Conservation (phyloP, 2,797 vertebrate species). For the Manis crassicaudata region DNA sequence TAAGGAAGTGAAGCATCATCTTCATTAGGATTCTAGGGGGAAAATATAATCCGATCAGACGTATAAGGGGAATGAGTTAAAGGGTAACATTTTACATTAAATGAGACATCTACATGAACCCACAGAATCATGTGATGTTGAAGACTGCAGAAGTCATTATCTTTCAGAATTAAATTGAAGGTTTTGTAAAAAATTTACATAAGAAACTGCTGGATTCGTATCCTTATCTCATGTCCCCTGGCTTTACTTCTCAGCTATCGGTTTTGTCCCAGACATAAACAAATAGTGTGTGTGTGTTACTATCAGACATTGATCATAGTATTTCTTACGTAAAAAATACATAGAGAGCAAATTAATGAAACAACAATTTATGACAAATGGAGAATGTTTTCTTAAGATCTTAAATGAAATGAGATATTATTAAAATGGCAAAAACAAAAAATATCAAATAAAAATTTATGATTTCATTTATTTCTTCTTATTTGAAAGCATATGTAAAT, state of each 20-base stretch:
- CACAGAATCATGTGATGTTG: constrained; percentile 5
- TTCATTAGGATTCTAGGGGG: constrained; percentile 33
- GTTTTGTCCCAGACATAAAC: neutral
- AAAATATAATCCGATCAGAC: constrained; percentile 43
- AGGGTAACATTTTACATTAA: constrained; percentile 68
- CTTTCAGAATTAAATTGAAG: constrained; percentile 48
- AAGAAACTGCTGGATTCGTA: neutral
- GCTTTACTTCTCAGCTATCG: neutral
- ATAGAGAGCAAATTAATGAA: neutral
- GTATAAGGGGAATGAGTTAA: constrained; percentile 30
- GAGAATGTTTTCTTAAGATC: neutral
- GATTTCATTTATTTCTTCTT: neutral
- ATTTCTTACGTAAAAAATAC: neutral
- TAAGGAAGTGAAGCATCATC: constrained; percentile 47
- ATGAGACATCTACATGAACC: constrained; percentile 36
- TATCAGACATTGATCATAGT: neutral
- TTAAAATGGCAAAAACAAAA: neutral
- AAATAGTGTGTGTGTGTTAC: neutral
- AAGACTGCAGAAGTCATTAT: constrained; percentile 38
- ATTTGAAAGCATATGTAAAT: neutral
- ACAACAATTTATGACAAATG: neutral
- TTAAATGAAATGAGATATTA: neutral
- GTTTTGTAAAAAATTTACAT: neutral
- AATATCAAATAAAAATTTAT: neutral
- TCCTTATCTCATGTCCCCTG: neutral